phyloP scores from a whole-genome alignment of 2,888 invertebrate genomes.

The Hololepta plana region DNA sequence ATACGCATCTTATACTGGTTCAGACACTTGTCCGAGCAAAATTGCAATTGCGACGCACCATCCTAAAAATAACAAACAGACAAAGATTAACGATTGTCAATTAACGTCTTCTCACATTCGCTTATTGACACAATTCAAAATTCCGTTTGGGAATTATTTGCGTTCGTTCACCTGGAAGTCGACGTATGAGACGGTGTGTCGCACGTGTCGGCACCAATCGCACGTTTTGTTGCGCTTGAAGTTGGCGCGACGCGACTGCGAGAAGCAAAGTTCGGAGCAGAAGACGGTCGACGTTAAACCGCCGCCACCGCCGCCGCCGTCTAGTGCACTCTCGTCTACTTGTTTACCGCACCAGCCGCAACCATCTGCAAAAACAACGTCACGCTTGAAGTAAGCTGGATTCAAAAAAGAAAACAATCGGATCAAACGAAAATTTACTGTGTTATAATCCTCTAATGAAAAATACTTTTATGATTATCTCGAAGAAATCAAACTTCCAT shows the following conservation, averaged over 20 bases:
- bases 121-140: slow-evolving; percentile 3
- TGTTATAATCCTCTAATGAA: no score
- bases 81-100: neutral
- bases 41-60: slow-evolving; percentile 78
- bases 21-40: slow-evolving; percentile 81
- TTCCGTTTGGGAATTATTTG: slow-evolving; percentile 3
- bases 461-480: no score
- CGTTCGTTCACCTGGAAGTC: slow-evolving; percentile 42
- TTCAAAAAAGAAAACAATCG: slow-evolving; percentile 6
- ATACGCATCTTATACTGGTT: slow-evolving; percentile 97
- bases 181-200: slow-evolving; percentile 80
- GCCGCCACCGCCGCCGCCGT: no score
- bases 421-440: no score
- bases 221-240: slow-evolving; percentile 85
- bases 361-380: slow-evolving; percentile 31
- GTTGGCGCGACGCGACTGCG: slow-evolving; percentile 72
- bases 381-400: no score
- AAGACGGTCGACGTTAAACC: slow-evolving; percentile 34
- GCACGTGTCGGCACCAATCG: slow-evolving; percentile 83
- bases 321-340: slow-evolving; percentile 35
- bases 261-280: slow-evolving; percentile 82
- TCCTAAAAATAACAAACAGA: slow-evolving; percentile 36
- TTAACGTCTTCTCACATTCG: neutral
- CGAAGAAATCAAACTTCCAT: no score
- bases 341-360: slow-evolving; percentile 64